Base-by-base conservation (phyloP, 2,113 vertebrate species). In the Phasianus colchicus region DNA sequence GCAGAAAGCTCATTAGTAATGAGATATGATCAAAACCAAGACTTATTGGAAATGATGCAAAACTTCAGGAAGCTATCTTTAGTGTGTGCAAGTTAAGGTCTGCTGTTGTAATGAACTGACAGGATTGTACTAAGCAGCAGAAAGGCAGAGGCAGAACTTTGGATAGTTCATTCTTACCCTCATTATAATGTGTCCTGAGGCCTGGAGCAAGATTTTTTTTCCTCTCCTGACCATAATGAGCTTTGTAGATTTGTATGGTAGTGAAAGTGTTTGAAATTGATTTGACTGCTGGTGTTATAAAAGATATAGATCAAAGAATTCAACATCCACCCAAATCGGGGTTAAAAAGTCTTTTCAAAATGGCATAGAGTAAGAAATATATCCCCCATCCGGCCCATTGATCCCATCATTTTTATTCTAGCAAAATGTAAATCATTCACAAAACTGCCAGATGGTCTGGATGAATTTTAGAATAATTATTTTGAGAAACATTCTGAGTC, bases 111-210 rank as follows among this genome's bases (percentile, higher is more conserved):
- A 83, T 79, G 72, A 91, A 72, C 64, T 60, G 43, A 79, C 72
- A 88, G 63, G 84, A 77, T 14, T 80, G 50, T 50, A 80, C 67
- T 58, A 54, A 47, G 27, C 14, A 90, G 58, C 45, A 60, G 78
- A 96, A 94, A 74, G 18, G 38, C 11, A 74, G 88, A 89, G 58
- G 55, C 45, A 30, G 64, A 89, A 95, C 54, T 80, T 77, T 57
- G 57, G 11, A 50, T 83, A 89, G n/a, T 60, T 87, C 34, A 11
- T 40, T 94, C 86, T 86, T 77, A 70, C 67, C 58, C 95, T 98
- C 96, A 97, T 98, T 98, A 98, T 96, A 97, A 97, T 17, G 71
- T 96, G 96, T 89, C 97, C 97, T 0, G 73, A 92, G 95, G 98
- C 96, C 93, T 77, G 64, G 67, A 96, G 69, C 58, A 95, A 36